Base-by-base conservation (phyloP, 1,140 invertebrate species). In the Bicyclus anynana region DNA sequence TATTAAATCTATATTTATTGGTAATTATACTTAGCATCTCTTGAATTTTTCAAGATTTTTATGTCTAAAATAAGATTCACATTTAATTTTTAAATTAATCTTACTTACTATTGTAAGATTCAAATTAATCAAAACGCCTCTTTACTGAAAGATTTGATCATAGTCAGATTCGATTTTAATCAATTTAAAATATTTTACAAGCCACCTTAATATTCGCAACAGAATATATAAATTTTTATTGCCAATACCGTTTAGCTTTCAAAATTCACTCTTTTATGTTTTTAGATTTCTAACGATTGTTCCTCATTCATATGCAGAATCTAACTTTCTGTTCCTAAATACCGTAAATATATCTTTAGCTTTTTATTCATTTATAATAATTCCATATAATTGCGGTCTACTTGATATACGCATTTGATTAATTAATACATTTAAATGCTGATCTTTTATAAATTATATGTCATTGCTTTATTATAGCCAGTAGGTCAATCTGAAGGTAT, bases 301-400 rank as follows among this genome's bases (percentile, higher is more conserved):
- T 49, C 47, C 46, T 56, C 47, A 56, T 56, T 56, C 35, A 50
- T 56, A 56, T 56, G 47, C 54, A 49, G 33, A 20, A 17, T 48
- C 40, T 48, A 27, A 56, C 54, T 56, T 56, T 56, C 54, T 56
- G 44, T 40, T 56, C 33, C 54, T 38, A 27, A 27, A 40, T 40
- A 40, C 16, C 6, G 14, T 5, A 17, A 17, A 40, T 40, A 40
- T 16, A 40, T 40, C 13, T 7, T 40, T 17, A 40, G 37, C 37
- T 40, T 10, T 16, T 9, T 40, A 17, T 10, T 3, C 6, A 16
- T 6, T 2, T 17, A 16, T 16, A 7, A 17, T 7, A 14, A 40
- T 17, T 9, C 10, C 5, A 14, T 38, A 16, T 14, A 40, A n/a
- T 10, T 17, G 17, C 16, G 14, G 6, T 40, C 13, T 40, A 40